Evolutionary conservation across 92 coral and sea anemone genomes (phyloP), one percentile per base, ranked within the genome.

Genomic region (Blastomussa wellsi): DNA sequence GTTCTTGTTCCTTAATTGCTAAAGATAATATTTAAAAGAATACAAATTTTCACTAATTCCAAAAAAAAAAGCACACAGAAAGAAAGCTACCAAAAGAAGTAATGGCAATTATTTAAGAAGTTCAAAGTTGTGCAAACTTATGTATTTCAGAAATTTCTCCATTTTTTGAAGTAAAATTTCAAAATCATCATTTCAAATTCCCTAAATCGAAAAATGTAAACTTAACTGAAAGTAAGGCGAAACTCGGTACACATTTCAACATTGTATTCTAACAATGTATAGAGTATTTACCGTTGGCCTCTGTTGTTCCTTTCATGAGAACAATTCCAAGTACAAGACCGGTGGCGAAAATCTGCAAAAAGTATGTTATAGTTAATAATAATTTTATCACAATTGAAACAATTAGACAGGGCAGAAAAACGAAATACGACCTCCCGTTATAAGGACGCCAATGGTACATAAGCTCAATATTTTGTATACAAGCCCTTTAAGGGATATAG

Each of bases 271-370:
- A n/a, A n/a, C n/a, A n/a, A n/a, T n/a, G n/a, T 33, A 4, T 19
- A 20, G 35, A 9, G 0, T 1, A 70, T 70, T 70, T 37, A 70
- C 75, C 75, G 0, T 7, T 37, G 15, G 29, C 6, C 44, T 35
- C 75, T 19, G 75, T 10, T 7, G 75, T 24, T 26, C 7, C 75
- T 24, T 7, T 36, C 35, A 70, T 48, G 11, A 20, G 48, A 16
- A 70, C n/a, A 38, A 70, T 70, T 35, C 75, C 48, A 37, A 33
- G 35, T n/a, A n/a, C n/a, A 17, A 35, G 44, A 70, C 41, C 19
- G 6, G 75, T 4, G 35, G 44, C 59, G 64, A 55, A 82, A 36
- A 71, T 52, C 86, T 82, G 60, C 70, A 20, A 72, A 72, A 52
- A 65, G 14, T 14, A 42, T 33, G 37, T 29, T 13, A 5, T 0